Evolutionary conservation across 1,140 invertebrate genomes (phyloP), one percentile per base, ranked within the genome.

Genomic region (Nasonia giraulti): DNA sequence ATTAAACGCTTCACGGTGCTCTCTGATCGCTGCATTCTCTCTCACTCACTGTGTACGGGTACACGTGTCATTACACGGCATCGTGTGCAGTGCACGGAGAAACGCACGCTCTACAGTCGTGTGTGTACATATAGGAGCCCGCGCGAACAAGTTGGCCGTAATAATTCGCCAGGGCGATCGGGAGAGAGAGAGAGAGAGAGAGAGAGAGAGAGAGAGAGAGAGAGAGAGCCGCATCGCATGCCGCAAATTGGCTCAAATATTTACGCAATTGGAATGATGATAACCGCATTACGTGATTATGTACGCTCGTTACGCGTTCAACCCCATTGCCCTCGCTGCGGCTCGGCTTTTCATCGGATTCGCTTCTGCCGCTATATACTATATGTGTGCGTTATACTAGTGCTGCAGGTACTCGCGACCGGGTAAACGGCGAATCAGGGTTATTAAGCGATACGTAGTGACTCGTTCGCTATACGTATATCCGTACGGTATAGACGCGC

Each of bases 261-360:
- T 92, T 92, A 92, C 91, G 90, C 91, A 92, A 92, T 92, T 92
- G 91, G 88, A 89, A 91, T 92, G 91, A 91, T 91, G 91, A 91
- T 92, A 91, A 91, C 91, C 90, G 87, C 89, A 91, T 91, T 91
- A 91, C 89, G 90, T 91, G 90, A 91, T 92, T 92, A 91, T 91
- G 88, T 89, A 90, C 91, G 89, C 89, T 92, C 86, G 91, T 92
- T 92, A 90, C 88, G 87, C 88, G 87, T 88, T 31, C 71, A 40
- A 73, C n/a, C 68, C 78, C 78, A 69, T 69, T 69, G 78, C 78
- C 78, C 78, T 73, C 76, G 7, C 33, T 4, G 10, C 31, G 31
- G 6, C 62, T 37, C 75, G 8, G 27, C 71, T 68, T 66, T 84
- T 80, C 68, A 82, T 44, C 66, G 33, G 83, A 66, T 62, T 62